These are phyloP conservation scores for Acomys russatus DNA, from an alignment of 2,797 vertebrate genomes.

Conservation along the genomic window DNA sequence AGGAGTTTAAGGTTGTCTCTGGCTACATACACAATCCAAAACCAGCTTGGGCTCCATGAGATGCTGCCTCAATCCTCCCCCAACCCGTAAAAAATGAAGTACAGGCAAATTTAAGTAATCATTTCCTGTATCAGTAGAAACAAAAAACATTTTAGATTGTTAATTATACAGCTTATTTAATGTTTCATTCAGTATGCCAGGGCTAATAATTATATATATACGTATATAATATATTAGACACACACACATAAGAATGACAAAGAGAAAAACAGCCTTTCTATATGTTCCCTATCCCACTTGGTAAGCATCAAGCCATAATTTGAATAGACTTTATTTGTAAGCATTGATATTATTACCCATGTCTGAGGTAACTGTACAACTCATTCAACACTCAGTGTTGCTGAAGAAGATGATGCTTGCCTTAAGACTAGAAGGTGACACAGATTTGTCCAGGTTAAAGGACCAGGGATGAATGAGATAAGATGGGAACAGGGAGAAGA, in stretches of 20 bases:
- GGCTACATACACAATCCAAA: not conserved
- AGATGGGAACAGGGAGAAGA: not conserved
- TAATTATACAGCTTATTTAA: not conserved
- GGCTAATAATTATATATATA: not conserved
- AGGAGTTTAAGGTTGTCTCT: not conserved
- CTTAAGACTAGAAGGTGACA: not conserved
- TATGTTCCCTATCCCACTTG: not conserved
- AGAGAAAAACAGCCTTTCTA: not conserved
- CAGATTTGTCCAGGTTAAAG: not conserved
- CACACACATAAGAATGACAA: not conserved
- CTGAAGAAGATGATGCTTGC: not conserved
- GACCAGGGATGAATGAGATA: not conserved
- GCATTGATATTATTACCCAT: not conserved
- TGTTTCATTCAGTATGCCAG: not conserved
- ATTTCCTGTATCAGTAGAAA: constrained; percentile 4
- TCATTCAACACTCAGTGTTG: not conserved
- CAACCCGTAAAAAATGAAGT: not conserved
- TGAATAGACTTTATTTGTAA: not conserved
- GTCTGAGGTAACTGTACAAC: not conserved
- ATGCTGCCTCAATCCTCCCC: not conserved
- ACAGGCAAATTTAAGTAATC: not conserved
- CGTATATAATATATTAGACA: not conserved
- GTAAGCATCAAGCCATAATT: constrained; percentile 5
- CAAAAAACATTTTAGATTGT: not conserved
- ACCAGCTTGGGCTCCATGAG: not conserved